Evolutionary conservation across 2,888 invertebrate species (phyloP).

Genomic region (Parnassius orleans): DNA sequence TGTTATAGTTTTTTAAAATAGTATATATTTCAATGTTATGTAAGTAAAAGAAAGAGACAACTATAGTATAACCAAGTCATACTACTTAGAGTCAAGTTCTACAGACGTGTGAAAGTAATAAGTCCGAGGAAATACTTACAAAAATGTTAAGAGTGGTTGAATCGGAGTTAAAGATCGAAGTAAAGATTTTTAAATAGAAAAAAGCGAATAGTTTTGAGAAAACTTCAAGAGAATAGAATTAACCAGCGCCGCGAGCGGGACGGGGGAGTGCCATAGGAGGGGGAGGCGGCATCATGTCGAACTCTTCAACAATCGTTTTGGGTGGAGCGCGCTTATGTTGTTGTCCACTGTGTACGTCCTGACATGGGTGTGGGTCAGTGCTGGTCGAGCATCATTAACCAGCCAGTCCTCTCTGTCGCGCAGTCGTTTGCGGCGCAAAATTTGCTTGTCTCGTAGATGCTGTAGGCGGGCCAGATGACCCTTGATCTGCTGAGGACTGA

Average conservation of each 20-base stretch:
- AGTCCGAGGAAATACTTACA: neutral
- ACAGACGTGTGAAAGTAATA: neutral
- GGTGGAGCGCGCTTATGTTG: constrained; percentile 79
- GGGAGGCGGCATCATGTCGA: constrained; percentile 64
- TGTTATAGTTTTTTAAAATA: too few relatives aligned
- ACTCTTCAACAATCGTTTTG: constrained; percentile 81
- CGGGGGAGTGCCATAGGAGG: constrained; percentile 45
- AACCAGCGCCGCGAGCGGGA: constrained; percentile 44
- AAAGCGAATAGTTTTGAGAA: neutral
- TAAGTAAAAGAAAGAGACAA: neutral
- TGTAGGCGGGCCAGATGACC: constrained; percentile 61
- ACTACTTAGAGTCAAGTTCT: neutral
- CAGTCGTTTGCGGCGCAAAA: constrained; percentile 56
- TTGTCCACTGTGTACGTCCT: constrained; percentile 77
- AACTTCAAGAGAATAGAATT: constrained; percentile 24
- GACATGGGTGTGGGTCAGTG: constrained; percentile 71
- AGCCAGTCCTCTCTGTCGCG: constrained; percentile 61
- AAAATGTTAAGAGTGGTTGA: neutral
- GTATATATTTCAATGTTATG: neutral
- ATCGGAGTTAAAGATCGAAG: neutral
- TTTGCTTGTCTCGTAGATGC: constrained; percentile 67
- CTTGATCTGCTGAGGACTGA: constrained; percentile 66
- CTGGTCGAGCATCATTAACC: constrained; percentile 56
- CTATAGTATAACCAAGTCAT: neutral
- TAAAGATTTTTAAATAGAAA: neutral